Evolutionary conservation across 2,888 invertebrate genomes (phyloP).

Genomic region (Protodeltote pygarga): DNA sequence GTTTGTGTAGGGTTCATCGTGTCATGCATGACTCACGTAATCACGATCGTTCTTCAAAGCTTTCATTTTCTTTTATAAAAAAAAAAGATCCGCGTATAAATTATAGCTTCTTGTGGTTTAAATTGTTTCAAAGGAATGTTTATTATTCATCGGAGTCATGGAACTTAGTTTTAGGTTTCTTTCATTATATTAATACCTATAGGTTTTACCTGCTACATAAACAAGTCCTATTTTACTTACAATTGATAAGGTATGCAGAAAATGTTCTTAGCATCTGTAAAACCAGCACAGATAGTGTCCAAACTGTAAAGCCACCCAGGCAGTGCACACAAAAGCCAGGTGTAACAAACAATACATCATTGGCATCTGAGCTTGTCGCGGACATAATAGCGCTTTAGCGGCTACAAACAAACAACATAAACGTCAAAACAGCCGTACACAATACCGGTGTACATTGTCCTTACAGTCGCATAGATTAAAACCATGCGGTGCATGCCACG

Average conservation of each 20-base stretch:
- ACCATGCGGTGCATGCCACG: constrained; percentile 26
- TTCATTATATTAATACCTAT: too few relatives aligned
- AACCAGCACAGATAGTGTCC: too few relatives aligned
- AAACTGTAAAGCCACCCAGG: constrained; percentile 30
- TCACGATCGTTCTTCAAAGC: constrained; percentile 13
- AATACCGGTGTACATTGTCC: constrained; percentile 40
- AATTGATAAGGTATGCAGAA: too few relatives aligned
- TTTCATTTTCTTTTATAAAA: constrained; percentile 21
- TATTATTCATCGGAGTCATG: too few relatives aligned
- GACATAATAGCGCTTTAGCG: constrained; percentile 33
- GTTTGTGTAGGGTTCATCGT: constrained; percentile 9
- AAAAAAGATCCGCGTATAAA: too few relatives aligned
- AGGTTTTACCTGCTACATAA: too few relatives aligned
- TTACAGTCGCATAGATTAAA: constrained; percentile 48
- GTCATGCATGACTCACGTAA: constrained; percentile 18
- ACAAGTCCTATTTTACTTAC: too few relatives aligned
- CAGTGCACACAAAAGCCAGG: constrained; percentile 30
- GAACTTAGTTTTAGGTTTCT: too few relatives aligned
- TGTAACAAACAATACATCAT: constrained; percentile 33
- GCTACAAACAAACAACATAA: constrained; percentile 38
- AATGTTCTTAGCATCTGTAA: too few relatives aligned
- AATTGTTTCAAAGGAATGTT: too few relatives aligned
- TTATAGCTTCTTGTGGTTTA: too few relatives aligned
- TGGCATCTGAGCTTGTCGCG: constrained; percentile 17
- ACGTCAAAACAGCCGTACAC: constrained; percentile 28